Conservation (phyloP, 2,113 vertebrate species). For the Ceyx melanurus region DNA sequence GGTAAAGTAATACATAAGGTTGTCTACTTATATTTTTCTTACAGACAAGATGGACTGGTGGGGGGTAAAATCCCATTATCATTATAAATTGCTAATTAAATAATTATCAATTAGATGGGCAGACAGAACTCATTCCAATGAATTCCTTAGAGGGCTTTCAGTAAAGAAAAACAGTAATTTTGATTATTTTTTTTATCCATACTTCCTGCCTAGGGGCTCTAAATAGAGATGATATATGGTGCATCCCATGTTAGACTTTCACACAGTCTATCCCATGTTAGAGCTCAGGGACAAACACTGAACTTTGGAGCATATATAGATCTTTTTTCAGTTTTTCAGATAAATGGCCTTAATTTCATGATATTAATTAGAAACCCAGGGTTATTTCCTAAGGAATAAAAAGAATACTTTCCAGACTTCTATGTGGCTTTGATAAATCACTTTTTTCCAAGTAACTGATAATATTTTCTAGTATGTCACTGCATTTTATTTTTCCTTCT, state of each 20-base stretch:
- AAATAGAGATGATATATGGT: slow-evolving; percentile 67
- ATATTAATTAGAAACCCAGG: slow-evolving; percentile 66
- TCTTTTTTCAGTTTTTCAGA: slow-evolving; percentile 61
- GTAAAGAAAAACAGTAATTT: slow-evolving; percentile 80
- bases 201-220: slow-evolving; percentile 74
- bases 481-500: background rate
- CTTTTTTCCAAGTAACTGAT: slow-evolving; percentile 16
- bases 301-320: slow-evolving; percentile 66
- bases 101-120: slow-evolving; percentile 86
- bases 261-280: slow-evolving; percentile 34
- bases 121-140: slow-evolving; percentile 80
- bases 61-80: slow-evolving; percentile 83
- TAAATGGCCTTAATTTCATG: slow-evolving; percentile 69
- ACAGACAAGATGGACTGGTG: slow-evolving; percentile 74
- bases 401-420: slow-evolving; percentile 63
- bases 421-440: slow-evolving; percentile 19
- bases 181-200: slow-evolving; percentile 69
- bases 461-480: background rate
- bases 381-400: slow-evolving; percentile 72
- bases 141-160: slow-evolving; percentile 77
- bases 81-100: slow-evolving; percentile 88
- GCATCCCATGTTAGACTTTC: slow-evolving; percentile 54
- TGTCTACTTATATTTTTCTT: slow-evolving; percentile 74
- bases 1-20: slow-evolving; percentile 56
- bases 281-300: slow-evolving; percentile 68